Conservation (phyloP, 1,140 invertebrate species). For the Platyscapa corneri region DNA sequence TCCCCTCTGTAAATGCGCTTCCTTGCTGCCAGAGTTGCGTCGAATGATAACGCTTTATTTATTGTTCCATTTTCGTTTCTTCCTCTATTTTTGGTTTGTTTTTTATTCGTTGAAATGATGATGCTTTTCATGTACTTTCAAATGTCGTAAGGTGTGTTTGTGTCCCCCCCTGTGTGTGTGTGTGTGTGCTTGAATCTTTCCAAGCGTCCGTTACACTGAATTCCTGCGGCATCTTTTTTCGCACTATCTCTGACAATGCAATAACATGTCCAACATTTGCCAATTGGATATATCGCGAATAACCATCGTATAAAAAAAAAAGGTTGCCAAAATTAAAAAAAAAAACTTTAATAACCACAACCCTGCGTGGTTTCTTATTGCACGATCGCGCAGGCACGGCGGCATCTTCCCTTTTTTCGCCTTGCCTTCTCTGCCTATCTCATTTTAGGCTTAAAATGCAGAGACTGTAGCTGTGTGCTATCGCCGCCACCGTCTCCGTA, state of each 20-base stretch:
- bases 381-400: background rate
- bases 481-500: background rate
- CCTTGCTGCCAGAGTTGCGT: background rate
- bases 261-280: too few species aligned
- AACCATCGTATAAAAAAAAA: background rate
- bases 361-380: too few species aligned
- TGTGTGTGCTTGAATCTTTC: background rate
- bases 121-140: too few species aligned
- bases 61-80: background rate
- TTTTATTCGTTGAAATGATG: too few species aligned
- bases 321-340: background rate
- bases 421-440: background rate
- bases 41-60: constrained; percentile 19
- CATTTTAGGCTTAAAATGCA: constrained; percentile 36
- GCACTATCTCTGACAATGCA: too few species aligned
- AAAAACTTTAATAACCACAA: background rate
- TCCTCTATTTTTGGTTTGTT: background rate
- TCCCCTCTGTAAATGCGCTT: constrained; percentile 17
- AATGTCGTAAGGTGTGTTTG: background rate
- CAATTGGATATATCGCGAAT: too few species aligned
- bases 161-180: background rate
- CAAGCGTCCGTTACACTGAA: too few species aligned
- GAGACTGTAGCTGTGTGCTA: constrained; percentile 13
- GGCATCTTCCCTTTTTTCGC: background rate
- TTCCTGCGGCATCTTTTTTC: too few species aligned